Evolutionary conservation across 2,888 invertebrate species (phyloP).

Genomic region (Mamestra brassicae): DNA sequence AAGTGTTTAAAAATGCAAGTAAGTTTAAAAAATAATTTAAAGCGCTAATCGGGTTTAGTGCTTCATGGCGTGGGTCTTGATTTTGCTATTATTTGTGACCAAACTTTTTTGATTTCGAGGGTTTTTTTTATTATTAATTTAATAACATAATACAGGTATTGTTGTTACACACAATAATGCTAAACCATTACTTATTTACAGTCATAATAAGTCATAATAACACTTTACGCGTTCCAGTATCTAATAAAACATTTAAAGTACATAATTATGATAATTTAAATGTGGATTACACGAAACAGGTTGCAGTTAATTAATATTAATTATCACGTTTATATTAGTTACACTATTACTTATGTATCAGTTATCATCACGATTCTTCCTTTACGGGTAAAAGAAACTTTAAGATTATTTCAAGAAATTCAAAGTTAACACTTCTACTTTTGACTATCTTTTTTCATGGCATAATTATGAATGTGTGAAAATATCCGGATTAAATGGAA

Average conservation of each 20-base stretch:
- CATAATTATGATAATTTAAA: constrained; percentile 43
- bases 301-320: constrained; percentile 17
- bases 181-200: neutral
- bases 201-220: neutral
- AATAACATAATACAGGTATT: neutral
- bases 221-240: constrained; percentile 3
- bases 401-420: neutral
- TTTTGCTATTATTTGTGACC: no score
- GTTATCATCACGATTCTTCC: constrained; percentile 5
- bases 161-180: neutral
- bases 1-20: no score
- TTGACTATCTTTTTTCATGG: no score
- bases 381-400: neutral
- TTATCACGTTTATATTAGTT: constrained; percentile 22
- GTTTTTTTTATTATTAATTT: neutral
- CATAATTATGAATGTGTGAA: no score
- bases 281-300: constrained; percentile 20
- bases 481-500: no score
- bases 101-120: no score
- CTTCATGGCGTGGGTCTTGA: no score
- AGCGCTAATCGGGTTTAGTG: no score
- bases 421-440: neutral
- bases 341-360: constrained; percentile 6
- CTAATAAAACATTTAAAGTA: constrained; percentile 21
- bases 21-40: no score